Percentiles rank a stretch among this genome's conserved stretches.
phyloP scores from a whole-genome alignment of 2,113 vertebrate genomes.

The Otolemur garnettii region DNA sequence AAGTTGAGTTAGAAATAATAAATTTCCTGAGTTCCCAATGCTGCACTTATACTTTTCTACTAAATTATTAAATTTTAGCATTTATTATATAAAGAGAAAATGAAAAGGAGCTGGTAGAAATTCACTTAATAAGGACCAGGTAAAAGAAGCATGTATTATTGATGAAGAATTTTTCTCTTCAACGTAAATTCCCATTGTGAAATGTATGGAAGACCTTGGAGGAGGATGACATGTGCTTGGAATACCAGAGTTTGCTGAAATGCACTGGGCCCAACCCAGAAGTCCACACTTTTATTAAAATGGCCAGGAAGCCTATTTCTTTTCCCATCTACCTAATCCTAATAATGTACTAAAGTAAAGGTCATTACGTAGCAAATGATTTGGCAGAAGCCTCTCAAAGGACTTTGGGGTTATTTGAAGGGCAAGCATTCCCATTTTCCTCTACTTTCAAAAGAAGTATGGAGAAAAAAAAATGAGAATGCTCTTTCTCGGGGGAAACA shows the following conservation, averaged over 20 bases:
- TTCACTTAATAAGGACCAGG: background rate
- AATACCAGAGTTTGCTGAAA: background rate
- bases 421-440: background rate
- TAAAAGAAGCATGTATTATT: background rate
- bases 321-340: background rate
- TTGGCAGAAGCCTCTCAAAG: background rate
- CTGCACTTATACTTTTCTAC: background rate
- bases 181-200: background rate
- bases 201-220: background rate
- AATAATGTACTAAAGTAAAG: background rate
- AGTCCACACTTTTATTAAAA: background rate
- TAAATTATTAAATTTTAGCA: background rate
- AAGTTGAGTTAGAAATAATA: background rate
- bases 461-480: background rate
- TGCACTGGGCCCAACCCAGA: background rate
- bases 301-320: background rate
- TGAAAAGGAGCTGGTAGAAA: background rate
- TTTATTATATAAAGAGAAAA: background rate
- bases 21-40: background rate
- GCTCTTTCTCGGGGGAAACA: background rate
- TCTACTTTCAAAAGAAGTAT: constrained; percentile 29
- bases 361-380: background rate
- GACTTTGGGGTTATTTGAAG: background rate
- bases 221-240: background rate
- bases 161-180: background rate